Percentiles rank a stretch among this genome's conserved stretches.
Conservation (phyloP, 2,888 invertebrate genomes). For the Hybos culiciformis region DNA sequence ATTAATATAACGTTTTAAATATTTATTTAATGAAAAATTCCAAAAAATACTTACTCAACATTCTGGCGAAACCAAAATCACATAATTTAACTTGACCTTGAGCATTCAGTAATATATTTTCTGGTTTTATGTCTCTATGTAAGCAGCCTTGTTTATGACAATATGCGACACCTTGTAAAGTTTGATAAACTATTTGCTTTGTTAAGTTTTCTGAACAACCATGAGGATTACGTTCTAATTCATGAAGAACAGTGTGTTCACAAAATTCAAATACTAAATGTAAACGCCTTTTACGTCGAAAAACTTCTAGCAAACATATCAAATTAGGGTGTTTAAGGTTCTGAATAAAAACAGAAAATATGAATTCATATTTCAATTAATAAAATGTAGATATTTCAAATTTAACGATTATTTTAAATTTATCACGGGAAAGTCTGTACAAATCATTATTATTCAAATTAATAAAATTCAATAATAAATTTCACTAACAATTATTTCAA, state of each 20-base stretch:
- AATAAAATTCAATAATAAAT: too few relatives aligned
- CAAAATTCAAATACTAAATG: constrained; percentile 98
- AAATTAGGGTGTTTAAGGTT: constrained; percentile 96
- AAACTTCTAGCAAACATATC: constrained; percentile 94
- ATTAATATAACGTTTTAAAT: neutral
- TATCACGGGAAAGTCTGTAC: too few relatives aligned
- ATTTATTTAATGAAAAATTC: neutral
- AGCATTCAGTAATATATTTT: constrained; percentile 89
- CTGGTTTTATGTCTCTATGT: constrained; percentile 96
- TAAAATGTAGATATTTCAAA: neutral
- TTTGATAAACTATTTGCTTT: constrained; percentile 90
- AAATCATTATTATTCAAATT: too few relatives aligned
- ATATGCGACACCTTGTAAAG: constrained; percentile 87
- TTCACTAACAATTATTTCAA: too few relatives aligned
- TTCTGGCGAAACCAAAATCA: constrained; percentile 97
- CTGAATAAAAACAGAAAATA: constrained; percentile 41
- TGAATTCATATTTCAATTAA: neutral
- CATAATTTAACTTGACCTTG: constrained; percentile 89
- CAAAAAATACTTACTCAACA: constrained; percentile 54
- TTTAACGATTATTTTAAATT: too few relatives aligned
- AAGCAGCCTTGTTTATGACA: constrained; percentile 93
- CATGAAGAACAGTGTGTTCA: constrained; percentile 91
- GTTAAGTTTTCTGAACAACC: constrained; percentile 86
- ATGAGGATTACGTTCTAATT: constrained; percentile 84
- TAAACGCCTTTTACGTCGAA: constrained; percentile 83